phyloP scores from a whole-genome alignment of 2,113 vertebrate species.

The Chloebia gouldiae region DNA sequence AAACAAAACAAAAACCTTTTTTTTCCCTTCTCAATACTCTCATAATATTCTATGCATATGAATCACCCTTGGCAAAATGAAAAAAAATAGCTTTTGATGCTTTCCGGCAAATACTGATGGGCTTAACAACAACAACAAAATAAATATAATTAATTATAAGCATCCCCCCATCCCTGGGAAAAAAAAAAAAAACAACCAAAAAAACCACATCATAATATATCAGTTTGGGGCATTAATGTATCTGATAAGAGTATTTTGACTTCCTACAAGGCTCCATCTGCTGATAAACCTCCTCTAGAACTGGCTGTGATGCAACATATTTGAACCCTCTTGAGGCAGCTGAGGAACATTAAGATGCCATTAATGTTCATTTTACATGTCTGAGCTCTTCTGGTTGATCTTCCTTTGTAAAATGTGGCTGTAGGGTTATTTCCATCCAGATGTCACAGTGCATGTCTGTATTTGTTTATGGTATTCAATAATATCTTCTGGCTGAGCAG shows the following conservation, averaged over 20 bases:
- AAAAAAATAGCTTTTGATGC: neutral
- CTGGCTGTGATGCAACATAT: neutral
- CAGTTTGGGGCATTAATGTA: neutral
- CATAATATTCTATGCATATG: neutral
- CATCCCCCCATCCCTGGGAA: neutral
- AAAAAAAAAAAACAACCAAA: neutral
- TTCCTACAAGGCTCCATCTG: conserved; percentile 39
- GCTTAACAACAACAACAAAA: neutral
- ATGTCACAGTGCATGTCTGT: conserved; percentile 24
- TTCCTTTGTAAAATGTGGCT: neutral
- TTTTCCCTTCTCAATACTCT: neutral
- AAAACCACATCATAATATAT: neutral
- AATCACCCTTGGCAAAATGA: neutral
- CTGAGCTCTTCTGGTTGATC: neutral
- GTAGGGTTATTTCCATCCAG: conserved; percentile 34
- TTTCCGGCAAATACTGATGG: neutral
- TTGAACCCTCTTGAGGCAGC: conserved; percentile 6
- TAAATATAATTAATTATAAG: neutral
- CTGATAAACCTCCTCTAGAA: neutral
- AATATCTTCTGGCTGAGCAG: conserved; percentile 5
- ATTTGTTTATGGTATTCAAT: conserved; percentile 54
- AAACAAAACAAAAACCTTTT: neutral
- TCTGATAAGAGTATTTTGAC: neutral
- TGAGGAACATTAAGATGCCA: conserved; percentile 22
- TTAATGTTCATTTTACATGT: conserved; percentile 7